Percentiles rank a stretch among this genome's conserved stretches.
phyloP scores from a whole-genome alignment of 53 echinoderm and acorn worm genomes.

The Holothuria leucospilota region DNA sequence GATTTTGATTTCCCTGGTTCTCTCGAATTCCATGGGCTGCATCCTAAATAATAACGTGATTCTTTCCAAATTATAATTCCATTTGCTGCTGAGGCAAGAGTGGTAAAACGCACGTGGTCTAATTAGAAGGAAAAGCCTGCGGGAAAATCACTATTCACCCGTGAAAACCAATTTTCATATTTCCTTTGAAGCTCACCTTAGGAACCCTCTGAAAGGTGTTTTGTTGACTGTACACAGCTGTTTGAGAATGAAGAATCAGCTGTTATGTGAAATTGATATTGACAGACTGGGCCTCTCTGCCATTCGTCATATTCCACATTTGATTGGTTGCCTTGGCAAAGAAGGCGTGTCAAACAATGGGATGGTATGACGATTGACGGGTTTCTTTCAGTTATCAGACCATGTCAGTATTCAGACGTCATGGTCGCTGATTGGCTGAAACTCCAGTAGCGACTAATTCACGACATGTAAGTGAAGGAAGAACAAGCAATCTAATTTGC shows the following conservation, averaged over 20 bases:
- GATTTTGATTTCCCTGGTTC: no score
- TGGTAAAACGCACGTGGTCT: no score
- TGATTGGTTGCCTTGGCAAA: slow-evolving; percentile 22
- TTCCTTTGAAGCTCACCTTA: no score
- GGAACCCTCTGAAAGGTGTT: no score
- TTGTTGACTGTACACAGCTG: slow-evolving; percentile 21
- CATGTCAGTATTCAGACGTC: slow-evolving; percentile 38
- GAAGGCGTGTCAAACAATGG: not conserved
- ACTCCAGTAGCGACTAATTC: slow-evolving; percentile 37
- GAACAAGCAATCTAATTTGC: slow-evolving; percentile 45
- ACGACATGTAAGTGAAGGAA: slow-evolving; percentile 33
- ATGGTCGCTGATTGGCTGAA: slow-evolving; percentile 27
- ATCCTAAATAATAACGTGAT: no score
- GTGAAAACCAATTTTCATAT: no score
- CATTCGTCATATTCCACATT: not conserved
- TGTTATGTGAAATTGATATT: slow-evolving; percentile 20
- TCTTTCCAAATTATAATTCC: no score
- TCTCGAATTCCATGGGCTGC: no score
- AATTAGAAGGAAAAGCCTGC: no score
- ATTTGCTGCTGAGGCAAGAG: no score
- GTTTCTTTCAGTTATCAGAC: not conserved
- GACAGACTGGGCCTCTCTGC: not conserved
- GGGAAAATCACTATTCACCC: no score
- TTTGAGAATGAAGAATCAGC: slow-evolving; percentile 11
- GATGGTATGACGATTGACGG: not conserved